Percentiles rank a stretch among this genome's conserved stretches.
These are phyloP conservation scores for Agrochola litura DNA, from an alignment of 2,888 invertebrate species.

Conservation along the genomic window DNA sequence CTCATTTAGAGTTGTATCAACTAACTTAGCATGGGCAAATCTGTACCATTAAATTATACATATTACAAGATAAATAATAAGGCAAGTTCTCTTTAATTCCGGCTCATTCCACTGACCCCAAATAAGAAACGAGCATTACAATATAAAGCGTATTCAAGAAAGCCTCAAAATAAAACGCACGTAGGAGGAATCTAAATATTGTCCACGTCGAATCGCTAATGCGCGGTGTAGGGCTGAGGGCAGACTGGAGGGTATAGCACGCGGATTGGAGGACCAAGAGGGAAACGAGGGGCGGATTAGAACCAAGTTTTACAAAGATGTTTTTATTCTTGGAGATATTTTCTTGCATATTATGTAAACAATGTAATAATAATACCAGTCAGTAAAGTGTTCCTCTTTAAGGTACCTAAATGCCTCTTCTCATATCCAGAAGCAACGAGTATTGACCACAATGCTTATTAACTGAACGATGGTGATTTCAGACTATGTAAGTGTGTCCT, in stretches of 20 bases:
- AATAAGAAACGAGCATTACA: conserved; percentile 43
- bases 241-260: conserved; percentile 42
- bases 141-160: conserved; percentile 54
- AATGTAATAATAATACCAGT: neutral
- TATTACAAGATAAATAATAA: neutral
- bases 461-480: neutral
- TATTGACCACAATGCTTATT: neutral
- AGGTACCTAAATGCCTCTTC: neutral
- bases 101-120: conserved; percentile 36
- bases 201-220: conserved; percentile 85
- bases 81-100: neutral
- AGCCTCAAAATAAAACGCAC: conserved; percentile 62
- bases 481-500: neutral
- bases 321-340: neutral
- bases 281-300: conserved; percentile 12
- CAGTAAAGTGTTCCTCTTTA: neutral
- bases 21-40: neutral
- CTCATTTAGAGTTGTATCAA: neutral
- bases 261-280: conserved; percentile 36
- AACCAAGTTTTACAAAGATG: conserved; percentile 2
- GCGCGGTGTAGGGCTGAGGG: conserved; percentile 72
- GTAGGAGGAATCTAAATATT: conserved; percentile 66
- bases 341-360: neutral
- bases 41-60: neutral
- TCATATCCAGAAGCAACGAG: neutral